Evolutionary conservation across 2,888 invertebrate species (phyloP).

Genomic region (Zele albiditarsus): DNA sequence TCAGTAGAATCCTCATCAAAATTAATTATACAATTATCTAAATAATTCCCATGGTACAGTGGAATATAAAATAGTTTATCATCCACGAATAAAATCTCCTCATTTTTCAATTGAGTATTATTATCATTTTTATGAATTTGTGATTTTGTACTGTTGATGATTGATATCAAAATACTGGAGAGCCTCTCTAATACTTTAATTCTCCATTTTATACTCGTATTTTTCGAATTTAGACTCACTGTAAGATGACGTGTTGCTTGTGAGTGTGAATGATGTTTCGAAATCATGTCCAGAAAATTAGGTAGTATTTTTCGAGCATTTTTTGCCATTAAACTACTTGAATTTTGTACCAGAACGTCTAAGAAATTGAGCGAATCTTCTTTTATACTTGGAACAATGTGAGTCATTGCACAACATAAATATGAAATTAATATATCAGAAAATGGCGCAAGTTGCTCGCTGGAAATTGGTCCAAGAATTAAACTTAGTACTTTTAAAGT

Average conservation of each 20-base stretch:
- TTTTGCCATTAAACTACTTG: slow-evolving; percentile 79
- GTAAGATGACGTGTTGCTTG: slow-evolving; percentile 81
- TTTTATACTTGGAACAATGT: slow-evolving; percentile 86
- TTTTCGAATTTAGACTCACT: slow-evolving; percentile 81
- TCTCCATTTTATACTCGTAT: slow-evolving; percentile 86
- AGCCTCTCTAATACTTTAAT: slow-evolving; percentile 83
- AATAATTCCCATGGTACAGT: slow-evolving; percentile 51
- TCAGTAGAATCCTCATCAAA: slow-evolving; percentile 50
- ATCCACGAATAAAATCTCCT: slow-evolving; percentile 47
- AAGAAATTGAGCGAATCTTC: slow-evolving; percentile 87
- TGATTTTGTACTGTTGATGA: slow-evolving; percentile 62
- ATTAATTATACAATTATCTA: slow-evolving; percentile 54
- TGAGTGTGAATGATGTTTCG: slow-evolving; percentile 79
- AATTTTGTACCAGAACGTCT: slow-evolving; percentile 82
- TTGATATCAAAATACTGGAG: slow-evolving; percentile 76
- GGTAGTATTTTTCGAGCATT: slow-evolving; percentile 83
- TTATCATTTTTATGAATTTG: slow-evolving; percentile 34
- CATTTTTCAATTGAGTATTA: slow-evolving; percentile 13
- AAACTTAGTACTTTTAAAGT: slow-evolving; percentile 76
- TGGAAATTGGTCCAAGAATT: slow-evolving; percentile 72
- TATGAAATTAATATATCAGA: slow-evolving; percentile 86
- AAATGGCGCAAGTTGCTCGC: slow-evolving; percentile 80
- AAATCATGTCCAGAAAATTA: slow-evolving; percentile 90
- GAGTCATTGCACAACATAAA: slow-evolving; percentile 91
- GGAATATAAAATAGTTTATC: slow-evolving; percentile 52